Evolutionary conservation across 1,140 invertebrate genomes (phyloP).

Genomic region (Drosophila pruinosa): DNA sequence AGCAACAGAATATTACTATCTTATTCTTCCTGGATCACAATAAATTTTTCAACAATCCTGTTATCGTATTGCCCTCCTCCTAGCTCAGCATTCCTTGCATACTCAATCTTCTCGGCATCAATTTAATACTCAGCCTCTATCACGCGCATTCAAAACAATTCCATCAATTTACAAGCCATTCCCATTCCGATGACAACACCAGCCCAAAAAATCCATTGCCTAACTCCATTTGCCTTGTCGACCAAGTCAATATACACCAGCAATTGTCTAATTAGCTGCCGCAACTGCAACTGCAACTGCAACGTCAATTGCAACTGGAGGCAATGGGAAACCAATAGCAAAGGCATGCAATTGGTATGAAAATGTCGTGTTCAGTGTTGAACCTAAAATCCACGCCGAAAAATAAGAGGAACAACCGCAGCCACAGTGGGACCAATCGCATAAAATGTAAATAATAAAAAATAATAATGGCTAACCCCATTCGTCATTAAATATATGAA

Average conservation of each 20-base stretch:
- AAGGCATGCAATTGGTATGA: conserved; percentile 74
- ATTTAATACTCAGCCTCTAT: neutral
- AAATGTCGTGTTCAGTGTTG: conserved; percentile 56
- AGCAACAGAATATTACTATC: no score
- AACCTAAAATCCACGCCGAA: conserved; percentile 54
- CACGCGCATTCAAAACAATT: conserved; percentile 48
- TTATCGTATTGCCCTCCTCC: neutral
- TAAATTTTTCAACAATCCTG: no score
- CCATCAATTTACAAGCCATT: conserved; percentile 57
- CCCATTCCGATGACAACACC: conserved; percentile 9
- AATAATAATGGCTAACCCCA: no score
- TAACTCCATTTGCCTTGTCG: conserved; percentile 60
- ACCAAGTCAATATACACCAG: conserved; percentile 39
- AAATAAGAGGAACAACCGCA: conserved; percentile 1
- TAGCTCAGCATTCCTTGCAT: neutral
- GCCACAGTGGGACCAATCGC: neutral
- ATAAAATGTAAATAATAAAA: no score
- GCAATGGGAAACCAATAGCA: conserved; percentile 49
- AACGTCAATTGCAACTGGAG: neutral
- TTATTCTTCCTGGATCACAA: no score
- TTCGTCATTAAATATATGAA: no score
- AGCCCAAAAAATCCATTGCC: conserved; percentile 33
- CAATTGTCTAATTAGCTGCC: conserved; percentile 68
- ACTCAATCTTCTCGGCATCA: neutral
- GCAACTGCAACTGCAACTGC: conserved; percentile 17